Evolutionary conservation across 2,113 vertebrate species (phyloP), one percentile per base, ranked within the genome.

Genomic region (Madoqua kirkii): DNA sequence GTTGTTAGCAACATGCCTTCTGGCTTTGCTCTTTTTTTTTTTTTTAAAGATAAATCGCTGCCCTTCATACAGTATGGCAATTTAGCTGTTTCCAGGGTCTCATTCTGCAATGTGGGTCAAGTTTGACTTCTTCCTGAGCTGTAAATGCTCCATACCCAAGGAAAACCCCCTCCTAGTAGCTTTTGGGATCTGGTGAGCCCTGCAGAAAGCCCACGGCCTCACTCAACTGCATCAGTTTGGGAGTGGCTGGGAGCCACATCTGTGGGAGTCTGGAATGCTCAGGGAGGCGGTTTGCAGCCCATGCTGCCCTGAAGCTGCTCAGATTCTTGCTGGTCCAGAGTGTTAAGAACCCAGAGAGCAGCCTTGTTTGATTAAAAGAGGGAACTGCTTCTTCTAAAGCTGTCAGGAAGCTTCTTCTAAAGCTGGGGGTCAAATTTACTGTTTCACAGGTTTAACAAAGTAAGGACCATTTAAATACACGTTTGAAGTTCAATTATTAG

Each of bases 1-100:
- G 87, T 76, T 98, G 96, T 74, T 95, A 96, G 97, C 96, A 95
- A 83, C 78, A 1, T 43, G 62, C 21, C 1, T 31, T 88, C 87
- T 96, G 89, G 55, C 50, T 55, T 96, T 50, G 43, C 76, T 89
- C 54, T 40, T 25, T 81, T 74, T 15, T 89, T 79, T 57, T 87
- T 19, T 93, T 89, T 59, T 15, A 6, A 92, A 87, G 89, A 40
- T 17, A 50, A 8, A n/a, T 87, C 57, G 92, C 60, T 96, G 45
- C 62, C 52, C 29, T 84, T 95, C 29, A 17, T n/a, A 59, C n/a
- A 86, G 59, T 62, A 60, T 59, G 59, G 81, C 67, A 82, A 45
- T 90, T 94, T 23, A 91, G 88, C 10, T 6, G 4, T 86, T 97
- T 88, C 89, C 50, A 90, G n/a, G 16, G 81, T 52, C 23, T 59